Evolutionary conservation across 2,113 vertebrate species (phyloP).

Genomic region (Trogon surrucura): DNA sequence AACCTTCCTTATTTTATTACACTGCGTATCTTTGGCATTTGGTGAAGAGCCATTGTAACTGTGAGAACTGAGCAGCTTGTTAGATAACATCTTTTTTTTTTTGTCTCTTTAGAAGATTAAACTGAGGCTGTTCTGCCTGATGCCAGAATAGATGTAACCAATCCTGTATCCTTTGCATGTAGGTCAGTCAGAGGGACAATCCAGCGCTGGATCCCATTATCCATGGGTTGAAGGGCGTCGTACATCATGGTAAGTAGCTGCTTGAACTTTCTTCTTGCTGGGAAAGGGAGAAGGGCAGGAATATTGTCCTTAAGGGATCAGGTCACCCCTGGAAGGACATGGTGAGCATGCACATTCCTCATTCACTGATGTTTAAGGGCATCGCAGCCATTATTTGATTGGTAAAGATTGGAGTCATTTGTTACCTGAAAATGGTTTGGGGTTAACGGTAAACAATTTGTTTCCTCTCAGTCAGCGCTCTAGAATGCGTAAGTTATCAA

Average conservation of each 20-base stretch:
- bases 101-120: conserved; percentile 65
- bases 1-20: conserved; percentile 58
- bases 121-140: conserved; percentile 69
- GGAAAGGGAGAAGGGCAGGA: conserved; percentile 42
- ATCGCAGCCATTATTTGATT: conserved; percentile 69
- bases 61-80: conserved; percentile 53
- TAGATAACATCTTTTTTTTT: conserved; percentile 41
- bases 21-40: conserved; percentile 42
- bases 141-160: conserved; percentile 78
- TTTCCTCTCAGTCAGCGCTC: conserved; percentile 72
- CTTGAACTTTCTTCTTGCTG: conserved; percentile 23
- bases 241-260: conserved; percentile 93
- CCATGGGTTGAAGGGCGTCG: conserved; percentile 94
- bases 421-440: conserved; percentile 69
- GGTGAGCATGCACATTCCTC: conserved; percentile 45
- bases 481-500: conserved; percentile 64
- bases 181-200: conserved; percentile 94
- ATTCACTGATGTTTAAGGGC: conserved; percentile 60
- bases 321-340: conserved; percentile 57
- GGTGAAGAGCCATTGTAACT: conserved; percentile 31
- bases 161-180: conserved; percentile 76
- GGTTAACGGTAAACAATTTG: conserved; percentile 75
- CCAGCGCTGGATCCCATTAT: conserved; percentile 94
- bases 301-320: conserved; percentile 38
- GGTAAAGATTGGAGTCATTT: conserved; percentile 64